Base-by-base conservation (phyloP, 2,888 invertebrate species). In the Pheosia gnoma region DNA sequence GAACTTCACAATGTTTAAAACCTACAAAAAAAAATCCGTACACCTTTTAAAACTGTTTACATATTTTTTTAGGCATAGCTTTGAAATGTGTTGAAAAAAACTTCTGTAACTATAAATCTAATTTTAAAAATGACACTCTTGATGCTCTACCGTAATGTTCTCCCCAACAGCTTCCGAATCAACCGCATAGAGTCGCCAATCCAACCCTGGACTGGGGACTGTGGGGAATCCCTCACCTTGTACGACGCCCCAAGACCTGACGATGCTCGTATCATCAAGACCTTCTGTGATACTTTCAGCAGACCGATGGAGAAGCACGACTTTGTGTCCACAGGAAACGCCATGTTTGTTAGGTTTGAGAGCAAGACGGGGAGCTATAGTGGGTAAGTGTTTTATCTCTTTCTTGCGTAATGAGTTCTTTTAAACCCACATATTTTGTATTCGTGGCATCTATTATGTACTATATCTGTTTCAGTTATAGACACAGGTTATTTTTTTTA, bases 281-380 rank as follows among this genome's bases (percentile, higher is more conserved):
- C 98, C 0, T 98, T 98, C 90, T 98, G 98, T 88, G 98, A 98
- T 87, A 98, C 98, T 4, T 98, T 98, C 90, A 98, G 98, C 45
- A 95, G 97, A 70, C 97, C 98, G 0, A 97, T 98, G 97, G 98
- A 98, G 88, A 98, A 98, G 80, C 97, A 98, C 78, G 98, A 98
- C 85, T 98, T 98, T 74, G 97, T 98, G 0, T 98, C 98, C 0
- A 97, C 97, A 0, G 97, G 97, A 7, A 97, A 97, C 72, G 96
- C 98, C 0, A 95, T 98, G 77, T 98, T 97, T 80, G 98, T 98
- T 0, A 94, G 97, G 68, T 98, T 98, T 84, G 97, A 98, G 79
- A 98, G 98, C 88, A 97, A 97, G 84, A 98, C 98, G 2, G 98
- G 98, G 37, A 98, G 98, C 71, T 98, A 98, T 77, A 97, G 98